Percentiles rank a stretch among this genome's conserved stretches.
Evolutionary conservation across 2,888 invertebrate genomes (phyloP).

Genomic region (Drosophila macrospina): DNA sequence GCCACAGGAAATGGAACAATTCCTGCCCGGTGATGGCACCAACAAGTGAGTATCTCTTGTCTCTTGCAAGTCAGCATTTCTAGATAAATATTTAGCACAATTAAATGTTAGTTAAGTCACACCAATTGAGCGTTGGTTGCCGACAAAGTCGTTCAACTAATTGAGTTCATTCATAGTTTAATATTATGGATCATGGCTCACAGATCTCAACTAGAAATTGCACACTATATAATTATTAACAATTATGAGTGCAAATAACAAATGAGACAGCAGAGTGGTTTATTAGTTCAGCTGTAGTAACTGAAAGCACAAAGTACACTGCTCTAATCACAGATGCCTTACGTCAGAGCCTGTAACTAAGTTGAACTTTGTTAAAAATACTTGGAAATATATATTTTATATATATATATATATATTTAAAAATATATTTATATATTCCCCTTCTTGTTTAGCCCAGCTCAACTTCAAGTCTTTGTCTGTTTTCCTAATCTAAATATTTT

Average conservation of each 20-base stretch:
- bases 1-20: constrained; percentile 92
- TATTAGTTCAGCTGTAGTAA: not conserved
- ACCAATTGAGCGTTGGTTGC: constrained; percentile 40
- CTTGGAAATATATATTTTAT: not conserved
- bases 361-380: not conserved
- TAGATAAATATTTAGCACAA: constrained; percentile 42
- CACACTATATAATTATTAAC: constrained; percentile 25
- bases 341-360: not conserved
- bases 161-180: constrained; percentile 4
- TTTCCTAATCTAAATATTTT: constrained; percentile 9
- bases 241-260: constrained; percentile 23
- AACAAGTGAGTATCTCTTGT: constrained; percentile 77
- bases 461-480: not conserved
- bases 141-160: constrained; percentile 32
- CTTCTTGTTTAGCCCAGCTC: not conserved
- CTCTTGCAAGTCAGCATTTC: constrained; percentile 20
- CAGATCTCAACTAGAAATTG: constrained; percentile 20
- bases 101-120: constrained; percentile 52
- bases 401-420: not conserved
- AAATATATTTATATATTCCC: not conserved
- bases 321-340: not conserved
- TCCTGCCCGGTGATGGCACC: constrained; percentile 89
- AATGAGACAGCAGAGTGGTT: not conserved
- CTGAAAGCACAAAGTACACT: not conserved
- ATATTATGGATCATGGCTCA: constrained; percentile 19